Evolutionary conservation across 2,797 vertebrate species (phyloP).

Genomic region (Mycteria americana): DNA sequence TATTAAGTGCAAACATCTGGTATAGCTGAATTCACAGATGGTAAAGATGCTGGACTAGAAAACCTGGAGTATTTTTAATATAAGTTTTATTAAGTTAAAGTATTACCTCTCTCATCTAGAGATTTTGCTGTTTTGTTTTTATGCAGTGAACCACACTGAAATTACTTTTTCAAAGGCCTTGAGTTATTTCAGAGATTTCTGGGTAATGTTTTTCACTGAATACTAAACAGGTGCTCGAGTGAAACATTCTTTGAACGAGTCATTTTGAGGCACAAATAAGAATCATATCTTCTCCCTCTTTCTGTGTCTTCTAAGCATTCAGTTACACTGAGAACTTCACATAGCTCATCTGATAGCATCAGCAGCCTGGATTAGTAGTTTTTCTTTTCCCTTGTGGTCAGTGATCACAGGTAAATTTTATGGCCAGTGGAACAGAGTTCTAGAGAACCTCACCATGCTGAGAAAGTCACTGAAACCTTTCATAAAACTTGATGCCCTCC

Average conservation of each 20-base stretch:
- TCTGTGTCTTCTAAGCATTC: background rate
- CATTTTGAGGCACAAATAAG: background rate
- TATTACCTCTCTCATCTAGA: background rate
- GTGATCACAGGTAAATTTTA: background rate
- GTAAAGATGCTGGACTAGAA: background rate
- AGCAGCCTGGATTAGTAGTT: background rate
- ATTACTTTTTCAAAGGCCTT: constrained; percentile 21
- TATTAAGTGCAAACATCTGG: constrained; percentile 22
- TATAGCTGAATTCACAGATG: constrained; percentile 38
- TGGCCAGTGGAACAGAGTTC: background rate
- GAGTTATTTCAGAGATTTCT: constrained; percentile 13
- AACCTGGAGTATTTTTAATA: constrained; percentile 18
- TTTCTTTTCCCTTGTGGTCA: background rate
- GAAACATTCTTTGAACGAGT: background rate
- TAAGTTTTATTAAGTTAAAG: constrained; percentile 36
- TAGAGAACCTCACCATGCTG: background rate
- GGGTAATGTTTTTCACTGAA: background rate
- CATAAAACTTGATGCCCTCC: background rate
- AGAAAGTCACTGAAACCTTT: background rate
- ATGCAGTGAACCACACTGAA: background rate
- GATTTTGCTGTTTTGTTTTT: background rate
- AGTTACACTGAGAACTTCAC: background rate
- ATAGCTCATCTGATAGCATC: background rate
- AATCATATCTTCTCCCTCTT: background rate
- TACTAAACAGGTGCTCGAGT: background rate